Evolutionary conservation across 1,140 invertebrate species (phyloP).

Genomic region (Andrena cerasifolii): DNA sequence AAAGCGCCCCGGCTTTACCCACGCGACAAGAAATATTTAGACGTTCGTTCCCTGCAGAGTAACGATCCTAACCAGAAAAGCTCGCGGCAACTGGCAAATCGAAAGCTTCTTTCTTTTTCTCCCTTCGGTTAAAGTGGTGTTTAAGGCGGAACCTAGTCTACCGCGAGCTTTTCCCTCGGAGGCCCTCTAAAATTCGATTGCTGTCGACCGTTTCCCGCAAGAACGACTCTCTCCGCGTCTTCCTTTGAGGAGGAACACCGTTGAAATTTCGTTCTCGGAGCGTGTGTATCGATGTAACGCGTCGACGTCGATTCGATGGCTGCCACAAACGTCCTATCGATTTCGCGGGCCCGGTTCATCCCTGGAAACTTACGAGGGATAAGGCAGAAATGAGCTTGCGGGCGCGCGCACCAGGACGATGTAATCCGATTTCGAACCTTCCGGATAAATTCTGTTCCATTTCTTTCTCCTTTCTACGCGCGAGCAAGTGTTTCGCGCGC

Average conservation of each 20-base stretch:
- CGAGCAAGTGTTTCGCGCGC: neutral
- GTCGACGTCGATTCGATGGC: neutral
- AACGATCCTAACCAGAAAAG: no score
- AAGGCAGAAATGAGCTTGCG: no score
- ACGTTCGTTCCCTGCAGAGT: no score
- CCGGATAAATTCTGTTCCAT: conserved; percentile 56
- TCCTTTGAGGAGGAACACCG: neutral
- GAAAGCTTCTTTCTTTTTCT: neutral
- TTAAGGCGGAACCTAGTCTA: neutral
- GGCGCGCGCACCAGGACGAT: no score
- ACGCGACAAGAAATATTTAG: no score
- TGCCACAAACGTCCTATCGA: conserved; percentile 26
- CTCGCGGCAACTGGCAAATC: no score
- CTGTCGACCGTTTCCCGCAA: neutral
- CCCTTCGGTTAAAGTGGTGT: neutral
- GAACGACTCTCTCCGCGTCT: neutral
- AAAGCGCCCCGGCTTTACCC: no score
- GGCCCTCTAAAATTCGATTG: neutral
- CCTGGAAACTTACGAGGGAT: conserved; percentile 48
- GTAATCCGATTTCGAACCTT: conserved; percentile 57
- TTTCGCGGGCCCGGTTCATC: conserved; percentile 36
- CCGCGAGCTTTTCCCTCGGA: neutral
- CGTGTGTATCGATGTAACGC: conserved; percentile 13
- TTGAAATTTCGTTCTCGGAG: neutral
- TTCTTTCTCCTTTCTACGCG: conserved; percentile 48